Base-by-base conservation (phyloP, 2,797 vertebrate species). In the Scyliorhinus canicula region DNA sequence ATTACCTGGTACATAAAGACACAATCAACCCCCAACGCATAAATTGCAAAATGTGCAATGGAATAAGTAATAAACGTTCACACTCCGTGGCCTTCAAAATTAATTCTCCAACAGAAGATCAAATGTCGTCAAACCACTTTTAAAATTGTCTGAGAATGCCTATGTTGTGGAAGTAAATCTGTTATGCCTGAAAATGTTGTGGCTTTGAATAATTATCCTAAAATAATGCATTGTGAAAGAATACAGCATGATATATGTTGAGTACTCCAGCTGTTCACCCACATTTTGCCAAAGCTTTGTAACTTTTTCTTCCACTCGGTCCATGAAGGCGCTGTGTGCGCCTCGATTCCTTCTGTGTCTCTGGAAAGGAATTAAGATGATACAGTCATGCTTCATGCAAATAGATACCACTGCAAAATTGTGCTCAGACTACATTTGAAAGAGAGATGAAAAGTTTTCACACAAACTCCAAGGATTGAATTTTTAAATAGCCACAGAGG, bases 261-360 rank as follows among this genome's bases (percentile, higher is more conserved):
- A n/a, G 19, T 28, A 67, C 24, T 93, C n/a, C 21, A 24, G 60
- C 44, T 12, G 1, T 69, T 47, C 60, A 63, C 86, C 50, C 94
- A 60, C 69, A 65, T 96, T 96, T 95, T 96, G 93, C 96, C 96
- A 97, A 3, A 96, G 96, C 91, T n/a, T 95, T n/a, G 95, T 96
- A 28, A 98, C 96, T 95, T 98, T 98, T 96, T 98, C 97, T 91
- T 98, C 96, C 95, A 97, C 96, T 0, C 93, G 74, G 65, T 97
- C 97, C 95, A 98, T 95, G 95, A 98, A 97, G 0, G 95, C 96
- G 19, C 95, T 96, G 96, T 97, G 96, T 0, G 95, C 96, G 95
- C 95, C 96, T 95, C 63, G 84, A 63, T 69, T 85, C 50, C 50
- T 1, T 55, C 95, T 95, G 96, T 97, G 96, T 96, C 97, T 97